Evolutionary conservation across 2,113 vertebrate genomes (phyloP).

Genomic region (Pelusios castaneus): DNA sequence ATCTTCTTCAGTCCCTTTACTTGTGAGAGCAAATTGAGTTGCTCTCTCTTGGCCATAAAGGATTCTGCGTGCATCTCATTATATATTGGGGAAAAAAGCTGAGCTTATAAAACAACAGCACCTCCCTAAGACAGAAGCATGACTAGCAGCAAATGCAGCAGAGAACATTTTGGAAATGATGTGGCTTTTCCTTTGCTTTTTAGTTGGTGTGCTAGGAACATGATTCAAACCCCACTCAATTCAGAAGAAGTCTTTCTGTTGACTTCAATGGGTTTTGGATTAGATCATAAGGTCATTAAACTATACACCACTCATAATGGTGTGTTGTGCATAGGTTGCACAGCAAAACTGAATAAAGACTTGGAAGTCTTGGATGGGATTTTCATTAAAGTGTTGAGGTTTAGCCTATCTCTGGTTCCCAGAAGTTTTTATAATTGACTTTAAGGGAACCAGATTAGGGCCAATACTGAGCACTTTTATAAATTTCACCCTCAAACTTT

Average conservation of each 20-base stretch:
- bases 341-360: not conserved
- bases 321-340: not conserved
- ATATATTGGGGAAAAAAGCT: not conserved
- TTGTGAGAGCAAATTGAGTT: not conserved
- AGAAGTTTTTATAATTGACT: not conserved
- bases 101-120: not conserved
- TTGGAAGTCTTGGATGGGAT: not conserved
- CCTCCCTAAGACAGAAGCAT: not conserved
- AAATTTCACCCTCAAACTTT: slow-evolving; percentile 15
- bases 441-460: slow-evolving; percentile 5
- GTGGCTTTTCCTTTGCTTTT: not conserved
- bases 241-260: not conserved
- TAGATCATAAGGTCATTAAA: slow-evolving; percentile 14
- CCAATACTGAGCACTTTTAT: not conserved
- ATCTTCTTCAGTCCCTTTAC: not conserved
- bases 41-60: not conserved
- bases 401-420: not conserved
- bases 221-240: not conserved
- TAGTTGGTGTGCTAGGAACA: not conserved
- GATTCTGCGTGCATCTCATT: not conserved
- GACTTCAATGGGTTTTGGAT: not conserved
- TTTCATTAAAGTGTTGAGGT: not conserved
- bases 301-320: not conserved
- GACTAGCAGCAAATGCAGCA: not conserved
- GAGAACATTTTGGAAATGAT: not conserved